Evolutionary conservation across 2,888 invertebrate genomes (phyloP).

Genomic region (Eupithecia vulgata): DNA sequence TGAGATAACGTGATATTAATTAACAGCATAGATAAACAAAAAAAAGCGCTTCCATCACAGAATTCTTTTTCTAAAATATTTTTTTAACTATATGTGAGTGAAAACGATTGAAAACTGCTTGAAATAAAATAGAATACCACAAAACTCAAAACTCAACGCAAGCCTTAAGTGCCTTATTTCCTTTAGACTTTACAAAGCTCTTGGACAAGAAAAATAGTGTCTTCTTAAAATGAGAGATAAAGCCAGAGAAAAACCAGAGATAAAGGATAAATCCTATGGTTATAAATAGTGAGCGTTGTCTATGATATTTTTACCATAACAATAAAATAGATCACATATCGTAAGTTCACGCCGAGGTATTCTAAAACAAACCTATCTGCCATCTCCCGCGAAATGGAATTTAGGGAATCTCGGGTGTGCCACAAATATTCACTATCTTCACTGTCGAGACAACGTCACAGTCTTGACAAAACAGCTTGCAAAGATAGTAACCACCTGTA

Average conservation of each 20-base stretch:
- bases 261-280: background rate
- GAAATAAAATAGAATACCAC: too few species aligned
- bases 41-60: background rate
- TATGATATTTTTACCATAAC: background rate
- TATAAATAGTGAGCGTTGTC: background rate
- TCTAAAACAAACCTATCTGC: conserved; percentile 38
- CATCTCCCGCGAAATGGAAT: conserved; percentile 39
- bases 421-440: conserved; percentile 41
- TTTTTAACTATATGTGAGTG: too few species aligned
- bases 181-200: too few species aligned
- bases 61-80: background rate
- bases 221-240: too few species aligned
- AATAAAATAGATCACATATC: conserved; percentile 24
- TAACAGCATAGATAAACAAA: background rate
- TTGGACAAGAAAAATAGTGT: background rate
- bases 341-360: conserved; percentile 29
- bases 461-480: conserved; percentile 6
- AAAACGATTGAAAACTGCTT: too few species aligned
- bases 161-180: too few species aligned
- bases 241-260: too few species aligned
- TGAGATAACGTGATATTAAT: background rate
- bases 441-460: conserved; percentile 17
- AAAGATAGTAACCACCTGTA: too few species aligned
- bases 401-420: conserved; percentile 39
- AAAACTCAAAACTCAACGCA: background rate